Percentiles rank a stretch among this genome's conserved stretches.
phyloP scores from a whole-genome alignment of 2,797 vertebrate species.

The Hippocampus kuda region DNA sequence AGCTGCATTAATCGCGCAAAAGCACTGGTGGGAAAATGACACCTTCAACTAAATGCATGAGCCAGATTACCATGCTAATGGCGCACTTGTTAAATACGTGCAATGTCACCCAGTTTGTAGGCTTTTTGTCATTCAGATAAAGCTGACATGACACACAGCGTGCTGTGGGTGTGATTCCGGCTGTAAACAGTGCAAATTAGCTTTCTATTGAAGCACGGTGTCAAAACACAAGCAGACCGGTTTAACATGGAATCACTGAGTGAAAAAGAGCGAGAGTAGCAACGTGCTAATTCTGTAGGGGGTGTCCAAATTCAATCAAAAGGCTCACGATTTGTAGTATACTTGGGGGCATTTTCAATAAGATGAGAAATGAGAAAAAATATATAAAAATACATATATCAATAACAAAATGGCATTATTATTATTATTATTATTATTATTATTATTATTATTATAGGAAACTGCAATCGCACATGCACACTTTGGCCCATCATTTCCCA shows the following conservation, averaged over 20 bases:
- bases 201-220: constrained; percentile 16
- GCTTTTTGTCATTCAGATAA: constrained; percentile 67
- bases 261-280: constrained; percentile 19
- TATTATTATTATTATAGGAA: background rate
- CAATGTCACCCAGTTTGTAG: constrained; percentile 65
- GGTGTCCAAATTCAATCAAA: background rate
- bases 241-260: constrained; percentile 15
- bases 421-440: background rate
- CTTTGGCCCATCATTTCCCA: background rate
- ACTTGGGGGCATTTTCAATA: background rate
- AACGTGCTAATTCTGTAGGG: background rate
- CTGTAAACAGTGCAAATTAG: constrained; percentile 47
- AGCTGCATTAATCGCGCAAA: constrained; percentile 11
- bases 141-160: constrained; percentile 40
- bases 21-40: constrained; percentile 61
- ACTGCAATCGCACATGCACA: background rate
- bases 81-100: constrained; percentile 61
- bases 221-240: constrained; percentile 27
- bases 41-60: constrained; percentile 56
- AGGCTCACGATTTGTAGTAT: background rate
- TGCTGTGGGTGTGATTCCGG: constrained; percentile 39
- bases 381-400: background rate
- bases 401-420: background rate
- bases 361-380: background rate
- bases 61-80: constrained; percentile 68